Conservation (phyloP, 2,113 vertebrate species). For the Sorex araneus region DNA sequence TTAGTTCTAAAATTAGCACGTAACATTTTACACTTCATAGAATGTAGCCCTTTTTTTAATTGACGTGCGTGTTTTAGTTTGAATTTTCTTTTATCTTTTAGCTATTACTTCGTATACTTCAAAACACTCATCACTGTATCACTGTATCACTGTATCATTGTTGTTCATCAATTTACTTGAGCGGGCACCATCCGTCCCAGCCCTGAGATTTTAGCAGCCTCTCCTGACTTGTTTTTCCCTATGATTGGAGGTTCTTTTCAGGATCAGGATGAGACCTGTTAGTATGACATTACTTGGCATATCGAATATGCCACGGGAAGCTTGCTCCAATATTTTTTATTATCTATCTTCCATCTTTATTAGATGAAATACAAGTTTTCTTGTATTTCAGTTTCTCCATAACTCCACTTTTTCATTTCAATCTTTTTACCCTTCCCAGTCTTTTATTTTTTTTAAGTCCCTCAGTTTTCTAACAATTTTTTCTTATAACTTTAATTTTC, state of each 20-base stretch:
- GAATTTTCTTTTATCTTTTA: background rate
- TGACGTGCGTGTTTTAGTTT: background rate
- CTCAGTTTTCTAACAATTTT: background rate
- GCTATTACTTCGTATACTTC: background rate
- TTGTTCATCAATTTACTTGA: too few relatives aligned
- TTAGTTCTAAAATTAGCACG: background rate
- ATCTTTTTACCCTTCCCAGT: background rate
- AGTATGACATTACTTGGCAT: too few relatives aligned
- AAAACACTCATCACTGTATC: background rate
- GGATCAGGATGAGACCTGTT: too few relatives aligned
- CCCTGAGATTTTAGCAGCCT: too few relatives aligned
- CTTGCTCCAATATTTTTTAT: conserved; percentile 12
- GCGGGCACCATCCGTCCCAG: too few relatives aligned
- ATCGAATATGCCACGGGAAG: too few relatives aligned
- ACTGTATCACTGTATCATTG: too few relatives aligned
- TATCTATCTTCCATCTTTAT: conserved; percentile 28
- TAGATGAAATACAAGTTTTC: background rate
- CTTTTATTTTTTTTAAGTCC: background rate
- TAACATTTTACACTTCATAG: background rate
- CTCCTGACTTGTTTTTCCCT: too few relatives aligned
- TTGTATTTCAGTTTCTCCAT: conserved; percentile 55
- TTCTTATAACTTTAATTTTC: background rate
- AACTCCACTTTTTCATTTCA: conserved; percentile 39
- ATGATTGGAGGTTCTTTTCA: too few relatives aligned
- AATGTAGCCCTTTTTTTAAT: background rate